phyloP scores from a whole-genome alignment of 2,888 invertebrate species.

The Ophion slaviceki region DNA sequence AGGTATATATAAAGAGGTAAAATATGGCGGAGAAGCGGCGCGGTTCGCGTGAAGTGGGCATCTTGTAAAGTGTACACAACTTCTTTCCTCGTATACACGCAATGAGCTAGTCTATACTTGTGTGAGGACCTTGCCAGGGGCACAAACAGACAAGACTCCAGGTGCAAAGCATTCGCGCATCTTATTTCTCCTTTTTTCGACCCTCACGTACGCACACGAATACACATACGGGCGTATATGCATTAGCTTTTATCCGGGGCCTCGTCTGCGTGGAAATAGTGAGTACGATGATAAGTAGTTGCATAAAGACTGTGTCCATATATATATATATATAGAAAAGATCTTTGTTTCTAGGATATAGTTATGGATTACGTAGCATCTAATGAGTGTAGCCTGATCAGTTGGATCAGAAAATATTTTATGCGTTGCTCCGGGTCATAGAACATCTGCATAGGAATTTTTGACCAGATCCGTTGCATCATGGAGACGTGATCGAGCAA shows the following conservation, averaged over 20 bases:
- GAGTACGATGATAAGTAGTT: no score
- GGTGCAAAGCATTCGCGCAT: slow-evolving; percentile 61
- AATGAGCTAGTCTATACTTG: slow-evolving; percentile 7
- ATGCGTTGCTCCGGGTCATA: no score
- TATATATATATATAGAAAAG: no score
- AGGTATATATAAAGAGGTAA: slow-evolving; percentile 1
- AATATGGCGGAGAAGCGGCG: slow-evolving; percentile 22
- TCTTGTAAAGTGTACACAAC: slow-evolving; percentile 24
- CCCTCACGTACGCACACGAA: slow-evolving; percentile 13
- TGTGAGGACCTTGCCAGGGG: slow-evolving; percentile 60
- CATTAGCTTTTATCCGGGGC: slow-evolving; percentile 31
- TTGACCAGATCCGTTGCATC: no score
- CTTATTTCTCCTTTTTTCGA: slow-evolving; percentile 35
- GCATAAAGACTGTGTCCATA: no score
- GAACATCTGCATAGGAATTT: no score
- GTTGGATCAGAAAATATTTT: no score
- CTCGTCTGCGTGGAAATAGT: no score
- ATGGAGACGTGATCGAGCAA: no score
- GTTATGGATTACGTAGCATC: no score
- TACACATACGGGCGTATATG: not conserved
- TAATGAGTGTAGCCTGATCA: no score
- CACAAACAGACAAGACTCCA: slow-evolving; percentile 53
- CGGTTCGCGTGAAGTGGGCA: slow-evolving; percentile 43
- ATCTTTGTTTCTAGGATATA: no score
- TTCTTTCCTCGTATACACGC: not conserved